Evolutionary conservation across 2,888 invertebrate species (phyloP).

Genomic region (Cataglyphis rosenhaueri): DNA sequence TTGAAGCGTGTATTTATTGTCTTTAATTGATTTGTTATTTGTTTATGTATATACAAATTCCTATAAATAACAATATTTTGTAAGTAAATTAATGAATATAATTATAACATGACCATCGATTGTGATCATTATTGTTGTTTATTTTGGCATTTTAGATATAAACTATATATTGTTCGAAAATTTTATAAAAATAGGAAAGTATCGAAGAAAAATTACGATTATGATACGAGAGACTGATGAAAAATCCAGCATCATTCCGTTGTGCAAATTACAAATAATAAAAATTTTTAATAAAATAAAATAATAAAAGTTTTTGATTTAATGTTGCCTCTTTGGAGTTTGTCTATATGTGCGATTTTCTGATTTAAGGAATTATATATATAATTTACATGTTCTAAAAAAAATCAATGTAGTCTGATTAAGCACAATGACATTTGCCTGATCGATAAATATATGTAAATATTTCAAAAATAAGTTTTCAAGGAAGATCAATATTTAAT

Average conservation of each 20-base stretch:
- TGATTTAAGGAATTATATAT: not conserved
- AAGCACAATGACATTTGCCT: not conserved
- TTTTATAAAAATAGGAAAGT: slow-evolving; percentile 48
- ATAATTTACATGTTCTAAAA: not conserved
- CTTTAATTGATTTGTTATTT: not conserved
- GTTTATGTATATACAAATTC: not conserved
- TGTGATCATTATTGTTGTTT: not conserved
- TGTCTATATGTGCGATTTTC: not conserved
- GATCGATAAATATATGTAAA: not conserved
- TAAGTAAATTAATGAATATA: not conserved
- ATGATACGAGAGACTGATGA: slow-evolving; percentile 10
- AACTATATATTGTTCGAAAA: not conserved
- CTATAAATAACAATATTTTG: not conserved
- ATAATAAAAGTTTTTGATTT: slow-evolving; percentile 33
- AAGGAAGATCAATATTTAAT: not conserved
- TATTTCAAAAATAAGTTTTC: not conserved
- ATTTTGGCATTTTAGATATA: not conserved
- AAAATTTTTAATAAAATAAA: not conserved
- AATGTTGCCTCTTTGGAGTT: slow-evolving; percentile 39
- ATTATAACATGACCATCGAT: not conserved
- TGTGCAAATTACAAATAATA: slow-evolving; percentile 53
- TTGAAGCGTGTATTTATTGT: not conserved
- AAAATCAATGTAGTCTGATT: not conserved
- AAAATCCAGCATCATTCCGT: slow-evolving; percentile 28
- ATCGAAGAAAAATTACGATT: slow-evolving; percentile 15